Conservation (phyloP, 1,140 invertebrate species). For the Nephila pilipes region DNA sequence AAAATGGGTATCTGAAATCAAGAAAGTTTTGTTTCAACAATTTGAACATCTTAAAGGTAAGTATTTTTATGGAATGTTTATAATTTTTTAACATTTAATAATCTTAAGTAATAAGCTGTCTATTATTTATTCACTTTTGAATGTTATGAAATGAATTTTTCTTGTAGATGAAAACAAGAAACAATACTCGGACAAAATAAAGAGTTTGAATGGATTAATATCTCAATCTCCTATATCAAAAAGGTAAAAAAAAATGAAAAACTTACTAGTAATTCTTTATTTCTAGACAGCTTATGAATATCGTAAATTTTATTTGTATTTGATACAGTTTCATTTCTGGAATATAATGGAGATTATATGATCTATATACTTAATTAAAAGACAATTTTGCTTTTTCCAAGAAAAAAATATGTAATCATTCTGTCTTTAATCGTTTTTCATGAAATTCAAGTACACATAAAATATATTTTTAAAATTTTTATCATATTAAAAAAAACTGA, state of each 20-base stretch:
- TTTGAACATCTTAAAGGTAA: slow-evolving; percentile 91
- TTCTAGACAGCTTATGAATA: no score
- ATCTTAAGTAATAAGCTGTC: neutral
- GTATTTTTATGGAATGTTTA: neutral
- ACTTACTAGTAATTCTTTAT: neutral
- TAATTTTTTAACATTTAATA: neutral
- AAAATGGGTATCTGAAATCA: slow-evolving; percentile 95
- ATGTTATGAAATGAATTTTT: neutral
- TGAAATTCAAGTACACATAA: no score
- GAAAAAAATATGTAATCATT: no score
- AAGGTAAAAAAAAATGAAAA: slow-evolving; percentile 35
- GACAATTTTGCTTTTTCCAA: neutral
- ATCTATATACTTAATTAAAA: neutral
- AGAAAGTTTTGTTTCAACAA: slow-evolving; percentile 94
- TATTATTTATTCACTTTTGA: no score
- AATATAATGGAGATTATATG: slow-evolving; percentile 8
- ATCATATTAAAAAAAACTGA: no score
- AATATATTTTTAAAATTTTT: no score
- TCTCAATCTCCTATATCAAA: slow-evolving; percentile 73
- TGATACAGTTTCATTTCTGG: neutral
- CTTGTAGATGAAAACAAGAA: slow-evolving; percentile 82
- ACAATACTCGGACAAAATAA: slow-evolving; percentile 84
- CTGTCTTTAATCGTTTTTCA: no score
- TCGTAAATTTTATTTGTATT: no score
- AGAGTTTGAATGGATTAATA: slow-evolving; percentile 78